These are phyloP conservation scores for Microdon myrmicae DNA, from an alignment of 2,888 invertebrate species.

Conservation along the genomic window DNA sequence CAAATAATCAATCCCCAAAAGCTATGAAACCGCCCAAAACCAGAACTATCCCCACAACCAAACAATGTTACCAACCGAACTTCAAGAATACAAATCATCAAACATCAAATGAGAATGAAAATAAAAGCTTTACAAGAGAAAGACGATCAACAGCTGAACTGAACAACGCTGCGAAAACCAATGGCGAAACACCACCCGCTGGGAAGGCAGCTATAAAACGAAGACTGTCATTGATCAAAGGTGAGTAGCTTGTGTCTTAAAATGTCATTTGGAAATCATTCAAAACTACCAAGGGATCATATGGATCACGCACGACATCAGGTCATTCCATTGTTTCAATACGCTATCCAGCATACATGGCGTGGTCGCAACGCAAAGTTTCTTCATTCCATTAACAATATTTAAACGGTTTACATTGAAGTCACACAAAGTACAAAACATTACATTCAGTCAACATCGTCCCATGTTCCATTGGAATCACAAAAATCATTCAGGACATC, in stretches of 20 bases:
- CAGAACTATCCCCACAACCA: slow-evolving; percentile 27
- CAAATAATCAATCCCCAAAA: slow-evolving; percentile 35
- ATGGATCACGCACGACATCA: too few species aligned
- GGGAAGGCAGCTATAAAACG: slow-evolving; percentile 55
- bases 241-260: too few species aligned
- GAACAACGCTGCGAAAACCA: slow-evolving; percentile 43
- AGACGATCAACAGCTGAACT: slow-evolving; percentile 23
- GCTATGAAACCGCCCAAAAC: slow-evolving; percentile 57
- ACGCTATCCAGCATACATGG: too few species aligned
- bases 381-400: neutral
- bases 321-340: too few species aligned
- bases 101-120: neutral
- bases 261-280: too few species aligned
- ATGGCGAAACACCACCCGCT: slow-evolving; percentile 37
- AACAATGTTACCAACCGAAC: slow-evolving; percentile 10
- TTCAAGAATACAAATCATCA: slow-evolving; percentile 15
- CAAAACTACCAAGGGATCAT: too few species aligned
- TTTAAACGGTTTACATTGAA: neutral
- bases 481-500: neutral
- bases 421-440: neutral
- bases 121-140: slow-evolving; percentile 26
- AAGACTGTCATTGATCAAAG: slow-evolving; percentile 58
- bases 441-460: neutral
- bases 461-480: neutral
- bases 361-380: too few species aligned